Evolutionary conservation across 2,113 vertebrate genomes (phyloP).

Genomic region (Myxocyprinus asiaticus): DNA sequence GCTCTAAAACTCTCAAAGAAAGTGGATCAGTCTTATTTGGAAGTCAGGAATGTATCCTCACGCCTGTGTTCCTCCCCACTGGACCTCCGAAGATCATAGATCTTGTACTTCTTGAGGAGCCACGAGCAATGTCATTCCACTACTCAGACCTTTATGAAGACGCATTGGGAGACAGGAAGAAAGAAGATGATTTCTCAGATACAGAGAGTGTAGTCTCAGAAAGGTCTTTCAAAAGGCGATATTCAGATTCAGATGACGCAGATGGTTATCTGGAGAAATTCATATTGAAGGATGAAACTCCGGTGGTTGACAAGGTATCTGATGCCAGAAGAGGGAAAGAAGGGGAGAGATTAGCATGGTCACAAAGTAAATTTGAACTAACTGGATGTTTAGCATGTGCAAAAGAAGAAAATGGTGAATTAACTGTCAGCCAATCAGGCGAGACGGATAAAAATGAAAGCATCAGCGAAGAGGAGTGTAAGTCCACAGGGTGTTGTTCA

Average conservation of each 20-base stretch:
- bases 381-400: conserved; percentile 62
- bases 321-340: conserved; percentile 56
- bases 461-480: conserved; percentile 33
- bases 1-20: conserved; percentile 67
- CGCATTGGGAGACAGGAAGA: conserved; percentile 77
- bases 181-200: conserved; percentile 80
- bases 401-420: conserved; percentile 51
- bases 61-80: conserved; percentile 80
- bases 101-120: conserved; percentile 85
- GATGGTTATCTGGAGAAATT: conserved; percentile 92
- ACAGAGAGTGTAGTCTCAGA: conserved; percentile 82
- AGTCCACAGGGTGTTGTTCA: conserved; percentile 29
- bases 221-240: conserved; percentile 77
- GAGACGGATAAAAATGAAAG: conserved; percentile 18
- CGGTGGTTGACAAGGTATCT: conserved; percentile 57
- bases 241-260: conserved; percentile 84
- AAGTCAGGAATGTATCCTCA: conserved; percentile 80
- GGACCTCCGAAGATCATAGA: conserved; percentile 83
- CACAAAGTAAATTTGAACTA: conserved; percentile 72
- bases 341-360: conserved; percentile 65
- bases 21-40: conserved; percentile 82
- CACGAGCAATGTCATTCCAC: conserved; percentile 87
- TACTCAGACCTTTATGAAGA: conserved; percentile 91
- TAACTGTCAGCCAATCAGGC: conserved; percentile 15
- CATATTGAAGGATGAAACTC: conserved; percentile 86